Percentiles rank a stretch among this genome's conserved stretches.
Evolutionary conservation across 1,140 invertebrate species (phyloP).

Genomic region (Drosophila auraria): DNA sequence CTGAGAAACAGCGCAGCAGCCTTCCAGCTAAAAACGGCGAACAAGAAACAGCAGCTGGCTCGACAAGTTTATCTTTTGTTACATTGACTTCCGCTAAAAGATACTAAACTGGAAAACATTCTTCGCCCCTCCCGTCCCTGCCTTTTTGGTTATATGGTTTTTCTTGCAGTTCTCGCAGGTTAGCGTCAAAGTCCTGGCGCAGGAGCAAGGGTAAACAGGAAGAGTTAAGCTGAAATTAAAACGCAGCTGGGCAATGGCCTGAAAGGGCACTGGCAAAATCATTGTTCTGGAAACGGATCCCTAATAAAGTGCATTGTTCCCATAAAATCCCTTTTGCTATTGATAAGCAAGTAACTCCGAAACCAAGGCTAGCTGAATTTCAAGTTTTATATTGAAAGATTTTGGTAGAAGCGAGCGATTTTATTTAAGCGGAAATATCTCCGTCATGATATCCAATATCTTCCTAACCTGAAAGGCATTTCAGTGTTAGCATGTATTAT

Average conservation of each 20-base stretch:
- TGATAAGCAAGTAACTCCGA: not conserved
- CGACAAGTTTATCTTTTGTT: constrained; percentile 82
- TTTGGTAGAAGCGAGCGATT: too few relatives aligned
- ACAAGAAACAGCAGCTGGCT: constrained; percentile 65
- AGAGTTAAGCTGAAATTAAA: constrained; percentile 79
- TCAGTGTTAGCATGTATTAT: too few relatives aligned
- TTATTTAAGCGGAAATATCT: too few relatives aligned
- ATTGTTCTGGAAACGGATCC: not conserved
- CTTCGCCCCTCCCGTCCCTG: constrained; percentile 7
- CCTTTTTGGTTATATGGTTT: constrained; percentile 33
- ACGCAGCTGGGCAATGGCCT: constrained; percentile 73
- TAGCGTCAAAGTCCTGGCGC: constrained; percentile 32
- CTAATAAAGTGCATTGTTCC: constrained; percentile 5
- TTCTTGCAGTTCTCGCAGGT: constrained; percentile 30
- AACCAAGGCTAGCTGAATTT: not conserved
- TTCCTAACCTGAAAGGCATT: too few relatives aligned
- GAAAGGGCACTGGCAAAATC: constrained; percentile 53
- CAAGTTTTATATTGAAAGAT: not conserved
- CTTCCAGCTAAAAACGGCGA: constrained; percentile 36
- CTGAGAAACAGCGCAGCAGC: constrained; percentile 12
- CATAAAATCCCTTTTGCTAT: not conserved
- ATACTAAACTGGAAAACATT: constrained; percentile 76
- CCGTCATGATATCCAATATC: too few relatives aligned
- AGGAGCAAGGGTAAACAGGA: constrained; percentile 29
- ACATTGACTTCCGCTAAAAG: constrained; percentile 81